These are phyloP conservation scores for Allygus modestus DNA, from an alignment of 2,888 invertebrate species.

Conservation along the genomic window DNA sequence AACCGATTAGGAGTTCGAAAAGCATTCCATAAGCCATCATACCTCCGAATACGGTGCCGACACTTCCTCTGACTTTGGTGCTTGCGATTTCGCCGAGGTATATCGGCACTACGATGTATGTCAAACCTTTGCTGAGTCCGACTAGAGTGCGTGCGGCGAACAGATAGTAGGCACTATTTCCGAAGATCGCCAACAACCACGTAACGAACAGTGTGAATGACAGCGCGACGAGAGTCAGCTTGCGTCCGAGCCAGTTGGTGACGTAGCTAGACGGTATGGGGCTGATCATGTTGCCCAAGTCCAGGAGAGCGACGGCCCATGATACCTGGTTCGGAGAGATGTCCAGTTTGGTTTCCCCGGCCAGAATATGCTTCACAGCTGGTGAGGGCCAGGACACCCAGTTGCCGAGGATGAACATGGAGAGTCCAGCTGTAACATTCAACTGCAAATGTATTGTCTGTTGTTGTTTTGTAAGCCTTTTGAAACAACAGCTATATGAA, in stretches of 20 bases:
- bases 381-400: slow-evolving; percentile 70
- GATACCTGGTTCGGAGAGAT: slow-evolving; percentile 64
- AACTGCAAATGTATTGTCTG: not conserved
- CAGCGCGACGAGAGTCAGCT: slow-evolving; percentile 60
- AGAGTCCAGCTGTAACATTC: slow-evolving; percentile 66
- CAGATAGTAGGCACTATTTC: slow-evolving; percentile 56
- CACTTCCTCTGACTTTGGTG: slow-evolving; percentile 65
- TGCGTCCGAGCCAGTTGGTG: slow-evolving; percentile 68
- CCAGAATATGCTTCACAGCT: slow-evolving; percentile 64
- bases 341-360: slow-evolving; percentile 62
- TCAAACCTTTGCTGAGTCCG: slow-evolving; percentile 67
- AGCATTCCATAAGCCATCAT: slow-evolving; percentile 67
- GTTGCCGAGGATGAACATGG: slow-evolving; percentile 67
- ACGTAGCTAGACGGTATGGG: slow-evolving; percentile 68
- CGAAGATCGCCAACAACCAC: slow-evolving; percentile 63
- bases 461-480: too few species aligned
- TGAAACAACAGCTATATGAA: too few species aligned
- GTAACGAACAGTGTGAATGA: slow-evolving; percentile 61
- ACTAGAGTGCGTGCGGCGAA: slow-evolving; percentile 65
- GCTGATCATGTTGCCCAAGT: slow-evolving; percentile 69
- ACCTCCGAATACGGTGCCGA: slow-evolving; percentile 66
- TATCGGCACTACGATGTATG: slow-evolving; percentile 67
- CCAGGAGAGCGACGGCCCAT: slow-evolving; percentile 69
- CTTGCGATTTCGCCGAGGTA: slow-evolving; percentile 68
- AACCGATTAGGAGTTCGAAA: slow-evolving; percentile 66